Conservation (phyloP, 2,888 invertebrate species). For the Lasioglossum villosulum region DNA sequence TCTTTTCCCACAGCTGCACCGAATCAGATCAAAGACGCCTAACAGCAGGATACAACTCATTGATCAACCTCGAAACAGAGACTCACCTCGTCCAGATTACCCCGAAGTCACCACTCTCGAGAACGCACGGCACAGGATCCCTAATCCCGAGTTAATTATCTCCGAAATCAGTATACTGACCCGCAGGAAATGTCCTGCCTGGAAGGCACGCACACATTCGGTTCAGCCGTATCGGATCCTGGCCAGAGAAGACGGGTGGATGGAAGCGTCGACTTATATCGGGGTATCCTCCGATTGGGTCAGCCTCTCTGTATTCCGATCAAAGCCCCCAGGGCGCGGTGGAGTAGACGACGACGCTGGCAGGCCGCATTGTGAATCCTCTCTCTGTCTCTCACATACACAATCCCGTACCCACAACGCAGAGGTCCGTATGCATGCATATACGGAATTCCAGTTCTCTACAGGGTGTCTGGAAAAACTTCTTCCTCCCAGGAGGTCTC, state of each 20-base stretch:
- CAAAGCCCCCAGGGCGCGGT: slow-evolving; percentile 77
- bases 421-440: background rate
- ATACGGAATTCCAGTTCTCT: background rate
- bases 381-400: slow-evolving; percentile 11
- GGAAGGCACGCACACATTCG: background rate
- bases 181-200: slow-evolving; percentile 9
- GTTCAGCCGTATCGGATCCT: background rate
- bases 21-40: background rate
- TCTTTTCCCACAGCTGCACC: background rate
- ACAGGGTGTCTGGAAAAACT: too few species aligned
- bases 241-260: slow-evolving; percentile 26
- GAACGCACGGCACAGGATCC: background rate
- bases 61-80: background rate
- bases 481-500: too few species aligned
- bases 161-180: slow-evolving; percentile 28
- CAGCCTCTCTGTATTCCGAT: slow-evolving; percentile 72
- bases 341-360: slow-evolving; percentile 64
- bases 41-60: background rate
- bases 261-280: slow-evolving; percentile 52
- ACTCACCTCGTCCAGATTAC: background rate
- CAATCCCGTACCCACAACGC: background rate
- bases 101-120: background rate
- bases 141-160: slow-evolving; percentile 44
- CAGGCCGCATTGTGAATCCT: slow-evolving; percentile 63
- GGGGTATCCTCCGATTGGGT: slow-evolving; percentile 54